Percentiles rank a stretch among this genome's conserved stretches.
Evolutionary conservation across 1,140 invertebrate genomes (phyloP).

Genomic region (Chymomyza costata): DNA sequence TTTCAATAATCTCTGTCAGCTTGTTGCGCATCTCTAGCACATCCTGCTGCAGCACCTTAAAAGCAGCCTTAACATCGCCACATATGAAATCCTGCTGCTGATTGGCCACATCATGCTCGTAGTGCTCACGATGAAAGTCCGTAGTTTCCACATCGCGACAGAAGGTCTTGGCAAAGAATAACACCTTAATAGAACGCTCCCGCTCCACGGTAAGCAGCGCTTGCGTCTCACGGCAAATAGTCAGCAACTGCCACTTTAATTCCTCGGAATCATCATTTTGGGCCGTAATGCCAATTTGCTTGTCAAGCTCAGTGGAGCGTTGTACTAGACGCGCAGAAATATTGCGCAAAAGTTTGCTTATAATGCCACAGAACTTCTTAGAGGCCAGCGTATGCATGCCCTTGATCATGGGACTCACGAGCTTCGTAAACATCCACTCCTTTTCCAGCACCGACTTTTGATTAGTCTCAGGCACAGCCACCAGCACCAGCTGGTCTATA

Average conservation of each 20-base stretch:
- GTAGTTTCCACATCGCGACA: conserved; percentile 81
- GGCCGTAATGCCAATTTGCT: conserved; percentile 52
- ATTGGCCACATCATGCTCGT: conserved; percentile 65
- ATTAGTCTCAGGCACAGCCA: conserved; percentile 82
- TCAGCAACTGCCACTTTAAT: conserved; percentile 76
- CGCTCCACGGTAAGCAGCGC: conserved; percentile 85
- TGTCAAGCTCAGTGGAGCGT: conserved; percentile 56
- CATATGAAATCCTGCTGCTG: conserved; percentile 76
- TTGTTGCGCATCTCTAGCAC: conserved; percentile 80
- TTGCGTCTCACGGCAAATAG: conserved; percentile 86
- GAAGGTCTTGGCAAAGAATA: conserved; percentile 87
- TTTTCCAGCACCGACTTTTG: conserved; percentile 87
- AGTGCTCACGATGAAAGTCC: conserved; percentile 75
- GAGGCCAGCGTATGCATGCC: conserved; percentile 82
- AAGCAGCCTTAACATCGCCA: conserved; percentile 77
- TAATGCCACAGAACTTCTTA: conserved; percentile 80
- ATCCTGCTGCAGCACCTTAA: conserved; percentile 81
- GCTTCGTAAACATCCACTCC: conserved; percentile 86
- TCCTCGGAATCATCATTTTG: conserved; percentile 57
- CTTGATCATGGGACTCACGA: conserved; percentile 82
- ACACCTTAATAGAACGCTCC: conserved; percentile 86
- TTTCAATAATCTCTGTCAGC: conserved; percentile 79
- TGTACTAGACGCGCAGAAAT: conserved; percentile 61
- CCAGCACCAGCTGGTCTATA: conserved; percentile 83
- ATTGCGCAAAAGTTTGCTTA: conserved; percentile 62